Conservation (phyloP, 2,113 vertebrate species). For the Microcebus griseorufus region DNA sequence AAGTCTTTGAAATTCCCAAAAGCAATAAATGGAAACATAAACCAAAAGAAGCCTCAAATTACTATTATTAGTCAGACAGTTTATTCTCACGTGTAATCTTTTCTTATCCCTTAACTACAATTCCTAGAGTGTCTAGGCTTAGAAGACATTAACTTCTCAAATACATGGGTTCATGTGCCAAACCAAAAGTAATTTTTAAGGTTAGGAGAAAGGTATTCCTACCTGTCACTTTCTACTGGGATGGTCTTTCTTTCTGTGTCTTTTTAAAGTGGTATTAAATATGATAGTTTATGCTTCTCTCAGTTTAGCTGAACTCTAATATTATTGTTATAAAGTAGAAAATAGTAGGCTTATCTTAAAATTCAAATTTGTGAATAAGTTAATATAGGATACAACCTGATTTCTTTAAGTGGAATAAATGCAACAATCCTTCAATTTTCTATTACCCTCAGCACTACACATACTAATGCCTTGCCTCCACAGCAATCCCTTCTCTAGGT, state of each 20-base stretch:
- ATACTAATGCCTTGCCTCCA: background rate
- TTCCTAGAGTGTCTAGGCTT: background rate
- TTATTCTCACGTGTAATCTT: conserved; percentile 48
- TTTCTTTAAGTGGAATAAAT: background rate
- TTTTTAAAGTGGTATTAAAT: conserved; percentile 35
- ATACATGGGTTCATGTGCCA: background rate
- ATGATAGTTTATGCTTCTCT: background rate
- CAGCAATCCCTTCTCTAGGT: background rate
- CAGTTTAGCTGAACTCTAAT: conserved; percentile 11
- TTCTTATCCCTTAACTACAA: conserved; percentile 36
- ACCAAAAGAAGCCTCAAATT: conserved; percentile 14
- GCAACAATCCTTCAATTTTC: background rate
- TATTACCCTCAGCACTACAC: background rate
- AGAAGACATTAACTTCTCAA: conserved; percentile 23
- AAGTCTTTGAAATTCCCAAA: conserved; percentile 37
- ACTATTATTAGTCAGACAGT: background rate
- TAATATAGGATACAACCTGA: background rate
- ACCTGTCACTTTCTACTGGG: background rate
- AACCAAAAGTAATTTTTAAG: conserved; percentile 43
- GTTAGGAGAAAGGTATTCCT: conserved; percentile 1
- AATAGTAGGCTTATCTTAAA: conserved; percentile 17
- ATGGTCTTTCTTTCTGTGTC: conserved; percentile 27
- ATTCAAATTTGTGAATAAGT: conserved; percentile 46
- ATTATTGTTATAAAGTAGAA: conserved; percentile 45
- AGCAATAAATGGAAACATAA: conserved; percentile 19